Base-by-base conservation (phyloP, 2,888 invertebrate genomes). In the Minunthozetes semirufus region DNA sequence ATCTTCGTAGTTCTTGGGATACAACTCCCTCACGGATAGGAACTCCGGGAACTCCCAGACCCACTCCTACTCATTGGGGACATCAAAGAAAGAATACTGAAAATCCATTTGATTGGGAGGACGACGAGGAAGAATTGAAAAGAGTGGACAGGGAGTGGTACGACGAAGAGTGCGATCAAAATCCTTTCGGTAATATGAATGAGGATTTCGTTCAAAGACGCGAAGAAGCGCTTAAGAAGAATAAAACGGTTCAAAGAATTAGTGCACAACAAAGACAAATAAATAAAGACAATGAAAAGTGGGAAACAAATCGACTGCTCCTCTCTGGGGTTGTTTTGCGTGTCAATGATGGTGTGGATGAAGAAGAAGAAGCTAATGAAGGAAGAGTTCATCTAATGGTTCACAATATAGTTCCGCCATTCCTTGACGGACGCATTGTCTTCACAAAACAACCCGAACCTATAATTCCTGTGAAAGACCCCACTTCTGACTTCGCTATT, bases 381-480 rank as follows among this genome's bases (percentile, higher is more conserved):
- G 95, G 95, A 77, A 86, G 97, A 61, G 97, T 99, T 0, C 97
- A 99, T 85, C 85, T 99, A 22, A 84, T 98, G 9, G 98, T 99
- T 0, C 96, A 97, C 83, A 98, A 99, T 82, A 94, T 98, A 76
- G 93, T 99, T 9, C 99, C 99, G 0, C 99, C 99, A 0, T 99
- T 99, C 84, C 86, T 99, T 2, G 99, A 99, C 83, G 99, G 99
- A 0, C 87, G 99, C 74, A 98, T 99, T 79, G 96, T 98, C 0
- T 99, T 99, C 83, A 99, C 99, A 0, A 99, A 98, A 81, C 98
- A 99, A 83, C 95, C 95, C 0, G 97, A 98, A 82, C 98, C 98
- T 0, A 94, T 99, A n/a, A 90, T 99, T 81, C 98, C 98, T 17
- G 93, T 94, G 42, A 85, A 87, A 81, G 99, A 99, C 84, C 93